Percentiles rank a stretch among this genome's conserved stretches.
These are phyloP conservation scores for Luperina nickerlii DNA, from an alignment of 2,888 invertebrate genomes.

Conservation along the genomic window DNA sequence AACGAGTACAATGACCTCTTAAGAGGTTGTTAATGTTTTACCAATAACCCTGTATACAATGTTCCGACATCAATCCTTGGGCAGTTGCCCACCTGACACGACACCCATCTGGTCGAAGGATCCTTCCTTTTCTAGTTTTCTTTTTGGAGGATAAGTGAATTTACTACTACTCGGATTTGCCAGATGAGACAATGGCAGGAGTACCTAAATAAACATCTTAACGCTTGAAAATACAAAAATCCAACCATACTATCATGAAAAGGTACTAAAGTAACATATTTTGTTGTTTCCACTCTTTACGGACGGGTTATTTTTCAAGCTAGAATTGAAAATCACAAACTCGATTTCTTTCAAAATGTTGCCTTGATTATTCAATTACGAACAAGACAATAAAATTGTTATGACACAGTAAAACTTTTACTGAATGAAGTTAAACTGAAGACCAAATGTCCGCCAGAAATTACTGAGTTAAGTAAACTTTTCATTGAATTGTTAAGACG, in stretches of 20 bases:
- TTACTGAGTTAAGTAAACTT: conserved; percentile 39
- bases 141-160: too few relatives aligned
- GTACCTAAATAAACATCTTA: background rate
- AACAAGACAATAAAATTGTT: conserved; percentile 52
- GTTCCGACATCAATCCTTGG: too few relatives aligned
- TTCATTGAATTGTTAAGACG: conserved; percentile 36
- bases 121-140: too few relatives aligned
- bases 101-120: too few relatives aligned
- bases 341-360: conserved; percentile 22
- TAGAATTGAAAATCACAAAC: conserved; percentile 21
- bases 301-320: background rate
- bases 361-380: conserved; percentile 47
- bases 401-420: conserved; percentile 56
- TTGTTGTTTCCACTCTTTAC: background rate
- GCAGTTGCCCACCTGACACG: too few relatives aligned
- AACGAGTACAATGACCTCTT: too few relatives aligned
- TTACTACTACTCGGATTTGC: too few relatives aligned
- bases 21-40: too few relatives aligned
- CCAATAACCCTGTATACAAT: too few relatives aligned
- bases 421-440: conserved; percentile 42
- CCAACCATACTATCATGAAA: background rate
- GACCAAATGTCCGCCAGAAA: conserved; percentile 27
- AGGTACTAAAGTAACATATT: background rate
- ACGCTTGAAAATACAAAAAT: background rate
- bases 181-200: too few relatives aligned